Percentiles rank a stretch among this genome's conserved stretches.
Evolutionary conservation across 2,797 vertebrate genomes (phyloP).

Genomic region (Lophotriccus pileatus): DNA sequence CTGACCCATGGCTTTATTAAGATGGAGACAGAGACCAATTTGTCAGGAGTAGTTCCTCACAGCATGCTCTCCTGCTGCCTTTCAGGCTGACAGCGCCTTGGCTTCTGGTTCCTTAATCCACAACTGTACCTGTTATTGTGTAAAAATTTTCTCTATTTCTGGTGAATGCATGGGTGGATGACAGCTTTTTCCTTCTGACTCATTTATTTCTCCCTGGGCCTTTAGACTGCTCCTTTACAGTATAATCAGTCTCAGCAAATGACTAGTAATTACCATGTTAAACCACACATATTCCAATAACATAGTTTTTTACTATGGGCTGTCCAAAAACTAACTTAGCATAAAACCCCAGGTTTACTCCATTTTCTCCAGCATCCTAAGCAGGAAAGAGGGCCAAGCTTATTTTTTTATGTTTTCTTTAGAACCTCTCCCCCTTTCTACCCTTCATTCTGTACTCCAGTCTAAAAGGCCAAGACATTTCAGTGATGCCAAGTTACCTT

Average conservation of each 20-base stretch:
- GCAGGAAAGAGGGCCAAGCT: background rate
- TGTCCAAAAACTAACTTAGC: background rate
- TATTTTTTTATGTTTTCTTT: background rate
- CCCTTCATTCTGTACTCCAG: background rate
- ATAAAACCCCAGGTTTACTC: background rate
- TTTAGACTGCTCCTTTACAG: background rate
- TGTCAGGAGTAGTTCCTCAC: background rate
- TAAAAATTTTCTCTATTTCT: conserved; percentile 5
- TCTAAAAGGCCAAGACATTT: background rate
- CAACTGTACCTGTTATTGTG: background rate
- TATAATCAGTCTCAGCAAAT: background rate
- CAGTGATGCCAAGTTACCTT: background rate
- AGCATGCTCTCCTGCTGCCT: background rate
- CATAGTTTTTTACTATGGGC: background rate
- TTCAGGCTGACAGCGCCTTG: background rate
- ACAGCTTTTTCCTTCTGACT: background rate
- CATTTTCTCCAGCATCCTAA: background rate
- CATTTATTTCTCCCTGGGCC: background rate
- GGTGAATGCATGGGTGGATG: background rate
- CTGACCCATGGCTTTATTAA: background rate
- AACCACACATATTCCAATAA: background rate
- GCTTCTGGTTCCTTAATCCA: background rate
- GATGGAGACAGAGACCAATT: background rate
- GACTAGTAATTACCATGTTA: background rate
- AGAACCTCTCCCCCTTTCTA: background rate